phyloP scores from a whole-genome alignment of 2,113 vertebrate genomes.

The Ivindomyrus marchei region DNA sequence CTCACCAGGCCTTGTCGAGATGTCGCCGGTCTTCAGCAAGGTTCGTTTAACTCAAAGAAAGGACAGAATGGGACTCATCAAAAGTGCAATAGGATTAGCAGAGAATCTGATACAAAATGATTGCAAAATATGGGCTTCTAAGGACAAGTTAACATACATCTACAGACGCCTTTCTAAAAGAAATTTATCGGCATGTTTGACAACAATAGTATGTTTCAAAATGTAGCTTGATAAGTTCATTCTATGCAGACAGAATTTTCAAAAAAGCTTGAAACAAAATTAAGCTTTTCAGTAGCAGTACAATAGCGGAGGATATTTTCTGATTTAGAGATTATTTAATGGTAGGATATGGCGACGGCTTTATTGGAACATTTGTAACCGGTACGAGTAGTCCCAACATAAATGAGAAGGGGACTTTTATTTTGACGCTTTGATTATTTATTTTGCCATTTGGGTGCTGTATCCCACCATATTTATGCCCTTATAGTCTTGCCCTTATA shows the following conservation, averaged over 20 bases:
- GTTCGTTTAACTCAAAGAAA: not conserved
- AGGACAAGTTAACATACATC: not conserved
- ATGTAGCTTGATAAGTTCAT: not conserved
- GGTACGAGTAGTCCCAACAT: not conserved
- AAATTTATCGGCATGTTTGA: not conserved
- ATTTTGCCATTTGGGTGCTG: not conserved
- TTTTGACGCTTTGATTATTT: not conserved
- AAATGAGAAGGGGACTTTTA: not conserved
- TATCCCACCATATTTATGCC: not conserved
- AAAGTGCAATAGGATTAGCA: not conserved
- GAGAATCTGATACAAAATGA: not conserved
- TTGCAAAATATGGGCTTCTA: not conserved
- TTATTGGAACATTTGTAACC: not conserved
- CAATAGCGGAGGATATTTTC: not conserved
- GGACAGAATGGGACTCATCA: constrained; percentile 10
- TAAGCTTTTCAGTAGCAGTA: not conserved
- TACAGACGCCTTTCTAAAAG: not conserved
- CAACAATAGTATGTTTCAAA: not conserved
- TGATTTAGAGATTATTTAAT: not conserved
- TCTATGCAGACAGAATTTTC: not conserved
- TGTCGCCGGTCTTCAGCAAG: not conserved
- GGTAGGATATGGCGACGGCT: not conserved
- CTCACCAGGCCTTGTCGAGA: constrained; percentile 2
- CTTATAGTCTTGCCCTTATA: not conserved
- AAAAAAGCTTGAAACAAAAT: not conserved